These are phyloP conservation scores for Umimayanthus chanpuru DNA, from an alignment of 92 coral and sea anemone genomes.

Conservation along the genomic window DNA sequence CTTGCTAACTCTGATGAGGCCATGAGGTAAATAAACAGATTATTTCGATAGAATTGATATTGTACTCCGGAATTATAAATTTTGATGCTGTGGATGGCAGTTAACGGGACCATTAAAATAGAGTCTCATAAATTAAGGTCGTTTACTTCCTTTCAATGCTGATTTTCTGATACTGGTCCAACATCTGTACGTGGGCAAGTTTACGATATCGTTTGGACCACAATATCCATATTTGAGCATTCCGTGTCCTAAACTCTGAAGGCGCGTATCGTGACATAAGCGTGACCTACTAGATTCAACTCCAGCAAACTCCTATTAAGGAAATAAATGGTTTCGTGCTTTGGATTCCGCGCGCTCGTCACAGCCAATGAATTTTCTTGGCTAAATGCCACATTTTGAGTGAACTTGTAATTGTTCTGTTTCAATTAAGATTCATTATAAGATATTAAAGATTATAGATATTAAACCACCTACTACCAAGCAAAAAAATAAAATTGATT, in stretches of 20 bases:
- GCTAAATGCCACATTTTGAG: too few species aligned
- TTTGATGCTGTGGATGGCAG: not conserved
- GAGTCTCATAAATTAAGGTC: not conserved
- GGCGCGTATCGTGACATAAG: conserved; percentile 4
- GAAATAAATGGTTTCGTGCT: not conserved
- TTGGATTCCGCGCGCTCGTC: conserved; percentile 13
- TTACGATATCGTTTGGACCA: not conserved
- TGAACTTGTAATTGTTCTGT: too few species aligned
- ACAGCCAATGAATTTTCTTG: not conserved
- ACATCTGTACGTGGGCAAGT: not conserved
- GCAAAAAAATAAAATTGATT: too few species aligned
- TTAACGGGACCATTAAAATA: not conserved
- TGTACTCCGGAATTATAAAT: not conserved
- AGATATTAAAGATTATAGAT: too few species aligned
- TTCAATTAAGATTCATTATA: too few species aligned
- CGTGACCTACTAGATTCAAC: conserved; percentile 2
- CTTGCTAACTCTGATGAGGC: not conserved
- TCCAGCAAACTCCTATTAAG: conserved; percentile 21
- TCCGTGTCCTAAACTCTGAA: not conserved
- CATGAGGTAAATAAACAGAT: not conserved
- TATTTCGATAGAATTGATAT: not conserved
- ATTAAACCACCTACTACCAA: too few species aligned
- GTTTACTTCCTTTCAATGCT: not conserved
- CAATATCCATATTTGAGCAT: conserved; percentile 44
- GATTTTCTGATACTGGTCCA: conserved; percentile 9